phyloP scores from a whole-genome alignment of 2,888 invertebrate genomes.

The Eupithecia subumbrata region DNA sequence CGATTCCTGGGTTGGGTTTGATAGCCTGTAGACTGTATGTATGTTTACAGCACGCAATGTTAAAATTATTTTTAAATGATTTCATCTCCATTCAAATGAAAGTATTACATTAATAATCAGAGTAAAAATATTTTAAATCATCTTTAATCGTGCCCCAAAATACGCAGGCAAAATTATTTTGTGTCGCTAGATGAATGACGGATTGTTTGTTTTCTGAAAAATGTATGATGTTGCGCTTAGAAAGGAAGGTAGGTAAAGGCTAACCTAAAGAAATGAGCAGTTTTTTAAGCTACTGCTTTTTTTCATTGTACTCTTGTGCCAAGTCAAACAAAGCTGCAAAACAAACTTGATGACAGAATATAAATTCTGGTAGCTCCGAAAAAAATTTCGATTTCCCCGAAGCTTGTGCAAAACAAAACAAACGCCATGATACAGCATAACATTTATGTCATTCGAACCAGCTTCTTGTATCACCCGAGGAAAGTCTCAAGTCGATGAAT shows the following conservation, averaged over 20 bases:
- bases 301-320: too few species aligned
- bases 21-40: not conserved
- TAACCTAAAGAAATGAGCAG: not conserved
- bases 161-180: not conserved
- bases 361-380: too few species aligned
- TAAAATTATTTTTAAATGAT: slow-evolving; percentile 3
- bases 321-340: not conserved
- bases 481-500: too few species aligned
- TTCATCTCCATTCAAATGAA: not conserved
- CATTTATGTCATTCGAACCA: too few species aligned
- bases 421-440: too few species aligned
- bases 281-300: not conserved
- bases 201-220: not conserved
- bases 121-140: too few species aligned
- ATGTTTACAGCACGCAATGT: slow-evolving; percentile 44
- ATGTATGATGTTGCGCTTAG: not conserved
- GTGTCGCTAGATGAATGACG: not conserved
- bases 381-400: too few species aligned
- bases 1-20: not conserved
- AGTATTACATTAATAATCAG: too few species aligned
- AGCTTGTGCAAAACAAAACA: too few species aligned
- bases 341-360: too few species aligned
- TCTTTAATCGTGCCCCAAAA: too few species aligned
- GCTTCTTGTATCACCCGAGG: too few species aligned
- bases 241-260: not conserved